Percentiles rank a stretch among this genome's conserved stretches.
Conservation (phyloP, 2,888 invertebrate species). For the Leptinotarsa juncta region DNA sequence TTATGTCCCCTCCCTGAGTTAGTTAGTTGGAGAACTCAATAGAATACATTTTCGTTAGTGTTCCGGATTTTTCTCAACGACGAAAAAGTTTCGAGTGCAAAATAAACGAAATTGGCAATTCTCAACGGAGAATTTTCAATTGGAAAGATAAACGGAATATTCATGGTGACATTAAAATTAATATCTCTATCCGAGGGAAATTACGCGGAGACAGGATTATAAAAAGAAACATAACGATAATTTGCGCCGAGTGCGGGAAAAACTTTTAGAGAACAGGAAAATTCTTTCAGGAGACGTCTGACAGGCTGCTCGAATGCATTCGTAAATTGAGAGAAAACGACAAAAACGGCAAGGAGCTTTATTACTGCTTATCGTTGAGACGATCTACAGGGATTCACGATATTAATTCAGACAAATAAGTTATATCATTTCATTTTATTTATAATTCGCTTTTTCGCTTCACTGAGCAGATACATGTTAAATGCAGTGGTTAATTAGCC, state of each 20-base stretch:
- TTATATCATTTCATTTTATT: slow-evolving; percentile 56
- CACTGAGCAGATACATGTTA: too few relatives aligned
- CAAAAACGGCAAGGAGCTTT: slow-evolving; percentile 4
- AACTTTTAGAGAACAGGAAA: slow-evolving; percentile 45
- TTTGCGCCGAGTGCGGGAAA: slow-evolving; percentile 48
- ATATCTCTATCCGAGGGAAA: slow-evolving; percentile 41
- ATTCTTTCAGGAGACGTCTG: slow-evolving; percentile 36
- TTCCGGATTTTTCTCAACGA: too few relatives aligned
- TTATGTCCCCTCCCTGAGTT: too few relatives aligned
- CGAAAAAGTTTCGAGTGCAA: neutral
- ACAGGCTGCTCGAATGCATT: slow-evolving; percentile 15
- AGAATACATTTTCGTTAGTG: too few relatives aligned
- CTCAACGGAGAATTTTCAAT: slow-evolving; percentile 28
- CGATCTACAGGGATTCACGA: slow-evolving; percentile 55
- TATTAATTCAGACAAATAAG: slow-evolving; percentile 56
- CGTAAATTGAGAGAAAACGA: slow-evolving; percentile 39
- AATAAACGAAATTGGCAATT: slow-evolving; percentile 25
- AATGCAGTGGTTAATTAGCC: too few relatives aligned
- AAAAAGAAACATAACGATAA: slow-evolving; percentile 52
- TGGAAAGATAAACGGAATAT: slow-evolving; percentile 37
- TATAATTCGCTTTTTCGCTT: slow-evolving; percentile 37
- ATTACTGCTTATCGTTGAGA: slow-evolving; percentile 54
- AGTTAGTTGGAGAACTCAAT: too few relatives aligned
- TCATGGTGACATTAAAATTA: slow-evolving; percentile 45
- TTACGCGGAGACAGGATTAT: slow-evolving; percentile 49